These are phyloP conservation scores for Thereva unica DNA, from an alignment of 2,888 invertebrate species.

Conservation along the genomic window DNA sequence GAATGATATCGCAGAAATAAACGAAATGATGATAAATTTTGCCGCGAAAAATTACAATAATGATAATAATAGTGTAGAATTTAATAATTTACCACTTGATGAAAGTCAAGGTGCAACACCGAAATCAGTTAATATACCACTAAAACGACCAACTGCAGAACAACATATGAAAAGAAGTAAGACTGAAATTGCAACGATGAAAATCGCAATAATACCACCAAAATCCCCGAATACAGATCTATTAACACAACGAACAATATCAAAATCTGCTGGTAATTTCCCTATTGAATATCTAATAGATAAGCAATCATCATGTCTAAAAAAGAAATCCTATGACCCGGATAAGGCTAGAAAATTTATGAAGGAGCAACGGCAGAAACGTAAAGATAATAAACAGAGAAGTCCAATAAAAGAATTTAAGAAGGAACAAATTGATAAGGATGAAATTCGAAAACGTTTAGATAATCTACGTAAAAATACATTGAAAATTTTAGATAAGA, in stretches of 20 bases:
- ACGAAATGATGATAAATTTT: constrained; percentile 45
- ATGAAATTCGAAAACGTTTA: constrained; percentile 59
- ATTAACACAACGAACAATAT: not conserved
- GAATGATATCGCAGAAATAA: constrained; percentile 47
- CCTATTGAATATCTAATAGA: not conserved
- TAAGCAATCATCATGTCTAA: constrained; percentile 24
- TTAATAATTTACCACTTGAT: no score
- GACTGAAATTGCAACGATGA: no score
- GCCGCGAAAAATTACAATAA: constrained; percentile 19
- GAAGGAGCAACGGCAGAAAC: constrained; percentile 61
- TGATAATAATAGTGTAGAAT: no score
- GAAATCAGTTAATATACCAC: no score
- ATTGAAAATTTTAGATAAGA: constrained; percentile 57
- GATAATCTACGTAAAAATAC: constrained; percentile 58
- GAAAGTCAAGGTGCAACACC: no score
- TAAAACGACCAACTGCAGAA: no score
- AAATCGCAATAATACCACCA: no score
- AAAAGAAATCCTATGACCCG: constrained; percentile 58
- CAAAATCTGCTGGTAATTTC: constrained; percentile 15
- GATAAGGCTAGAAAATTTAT: constrained; percentile 63
- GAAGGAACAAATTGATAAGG: constrained; percentile 45
- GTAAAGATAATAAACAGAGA: constrained; percentile 48
- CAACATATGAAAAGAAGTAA: no score
- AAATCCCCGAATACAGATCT: no score
- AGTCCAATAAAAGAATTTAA: not conserved